These are phyloP conservation scores for Oncorhynchus nerka DNA, from an alignment of 2,113 vertebrate species.

Conservation along the genomic window DNA sequence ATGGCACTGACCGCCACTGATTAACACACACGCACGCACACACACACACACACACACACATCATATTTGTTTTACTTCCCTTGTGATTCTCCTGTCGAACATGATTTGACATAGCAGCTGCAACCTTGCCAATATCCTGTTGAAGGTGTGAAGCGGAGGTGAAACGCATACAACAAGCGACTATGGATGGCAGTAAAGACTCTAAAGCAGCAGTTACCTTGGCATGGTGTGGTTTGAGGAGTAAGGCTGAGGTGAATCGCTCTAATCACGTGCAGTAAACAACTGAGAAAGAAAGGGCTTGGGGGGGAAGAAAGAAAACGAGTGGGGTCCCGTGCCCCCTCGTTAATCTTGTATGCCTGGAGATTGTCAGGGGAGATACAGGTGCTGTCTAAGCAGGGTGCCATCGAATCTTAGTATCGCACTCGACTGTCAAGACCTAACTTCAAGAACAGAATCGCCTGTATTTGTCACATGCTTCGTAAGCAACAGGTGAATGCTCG, in stretches of 20 bases:
- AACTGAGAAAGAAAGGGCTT: background rate
- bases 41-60: no score
- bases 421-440: background rate
- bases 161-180: background rate
- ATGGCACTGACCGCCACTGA: no score
- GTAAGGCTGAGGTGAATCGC: background rate
- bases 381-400: background rate
- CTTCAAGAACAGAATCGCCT: background rate
- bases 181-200: background rate
- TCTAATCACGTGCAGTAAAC: no score
- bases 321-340: background rate
- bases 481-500: no score
- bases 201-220: background rate
- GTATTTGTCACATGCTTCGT: no score
- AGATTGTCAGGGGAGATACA: background rate
- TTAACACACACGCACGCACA: background rate
- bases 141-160: no score
- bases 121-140: no score
- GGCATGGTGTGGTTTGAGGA: background rate
- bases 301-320: background rate
- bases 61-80: background rate
- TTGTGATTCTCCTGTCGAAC: background rate
- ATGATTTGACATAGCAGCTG: background rate
- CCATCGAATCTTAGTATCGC: background rate
- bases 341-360: slow-evolving; percentile 17